phyloP scores from a whole-genome alignment of 2,797 vertebrate species.

The Graptemys geographica region DNA sequence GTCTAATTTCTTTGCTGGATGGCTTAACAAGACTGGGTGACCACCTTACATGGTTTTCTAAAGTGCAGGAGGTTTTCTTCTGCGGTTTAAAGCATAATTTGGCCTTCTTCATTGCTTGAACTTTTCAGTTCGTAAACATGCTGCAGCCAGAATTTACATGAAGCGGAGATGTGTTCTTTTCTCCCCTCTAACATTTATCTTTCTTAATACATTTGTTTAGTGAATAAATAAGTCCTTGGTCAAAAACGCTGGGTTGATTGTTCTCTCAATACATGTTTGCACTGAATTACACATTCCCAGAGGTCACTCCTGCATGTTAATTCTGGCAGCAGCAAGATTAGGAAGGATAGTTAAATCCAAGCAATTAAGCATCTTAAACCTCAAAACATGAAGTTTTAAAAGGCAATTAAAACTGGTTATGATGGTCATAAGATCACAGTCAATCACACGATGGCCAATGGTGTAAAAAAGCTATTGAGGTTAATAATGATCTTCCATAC shows the following conservation, averaged over 20 bases:
- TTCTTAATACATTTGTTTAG: neutral
- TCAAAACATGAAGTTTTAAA: conserved; percentile 13
- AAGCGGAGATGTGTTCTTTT: neutral
- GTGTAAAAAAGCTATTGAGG: neutral
- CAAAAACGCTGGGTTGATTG: rapidly evolving
- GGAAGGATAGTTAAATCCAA: neutral
- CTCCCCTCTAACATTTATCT: neutral
- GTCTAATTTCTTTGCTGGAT: neutral
- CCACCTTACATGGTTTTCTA: rapidly evolving
- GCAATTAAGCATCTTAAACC: conserved; percentile 18
- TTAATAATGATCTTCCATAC: neutral
- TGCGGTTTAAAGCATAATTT: neutral
- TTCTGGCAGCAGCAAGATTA: neutral
- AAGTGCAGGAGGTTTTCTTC: neutral
- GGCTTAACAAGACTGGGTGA: neutral
- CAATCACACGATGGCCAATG: neutral
- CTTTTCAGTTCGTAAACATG: neutral
- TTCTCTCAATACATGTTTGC: neutral
- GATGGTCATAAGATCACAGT: neutral
- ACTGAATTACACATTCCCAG: neutral
- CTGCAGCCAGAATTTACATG: neutral
- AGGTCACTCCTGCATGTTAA: neutral
- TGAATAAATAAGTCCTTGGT: rapidly evolving
- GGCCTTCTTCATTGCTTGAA: neutral
- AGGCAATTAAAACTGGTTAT: conserved; percentile 13